Conservation (phyloP, 2,797 vertebrate genomes). For the Sebastes itinus region DNA sequence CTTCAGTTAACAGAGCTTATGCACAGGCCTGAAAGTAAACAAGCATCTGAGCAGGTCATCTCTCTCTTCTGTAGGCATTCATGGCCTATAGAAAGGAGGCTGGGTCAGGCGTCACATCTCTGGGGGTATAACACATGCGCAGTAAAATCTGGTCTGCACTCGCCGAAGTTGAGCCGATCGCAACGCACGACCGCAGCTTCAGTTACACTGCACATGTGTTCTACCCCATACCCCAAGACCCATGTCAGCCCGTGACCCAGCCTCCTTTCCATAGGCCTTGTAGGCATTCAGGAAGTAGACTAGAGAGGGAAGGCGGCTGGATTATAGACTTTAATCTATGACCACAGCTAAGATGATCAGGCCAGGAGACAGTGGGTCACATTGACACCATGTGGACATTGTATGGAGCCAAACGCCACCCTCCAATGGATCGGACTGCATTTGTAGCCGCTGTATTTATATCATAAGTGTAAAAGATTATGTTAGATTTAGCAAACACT, state of each 20-base stretch:
- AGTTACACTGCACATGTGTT: too few species aligned
- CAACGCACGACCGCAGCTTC: too few species aligned
- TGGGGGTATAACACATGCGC: too few species aligned
- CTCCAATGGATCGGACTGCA: background rate
- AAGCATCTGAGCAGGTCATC: constrained; percentile 45
- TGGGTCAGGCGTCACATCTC: too few species aligned
- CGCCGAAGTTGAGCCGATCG: too few species aligned
- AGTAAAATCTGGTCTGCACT: too few species aligned
- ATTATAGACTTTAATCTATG: constrained; percentile 77
- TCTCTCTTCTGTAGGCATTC: constrained; percentile 30
- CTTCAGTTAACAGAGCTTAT: constrained; percentile 26
- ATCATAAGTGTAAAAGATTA: constrained; percentile 38
- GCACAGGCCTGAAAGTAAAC: constrained; percentile 49
- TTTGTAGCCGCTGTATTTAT: background rate
- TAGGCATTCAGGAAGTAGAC: constrained; percentile 44
- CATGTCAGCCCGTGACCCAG: too few species aligned
- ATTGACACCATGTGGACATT: constrained; percentile 14
- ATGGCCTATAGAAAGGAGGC: background rate
- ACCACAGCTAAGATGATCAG: constrained; percentile 60
- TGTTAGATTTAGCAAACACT: constrained; percentile 31
- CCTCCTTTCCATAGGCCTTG: background rate
- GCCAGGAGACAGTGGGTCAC: constrained; percentile 56
- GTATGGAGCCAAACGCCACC: background rate
- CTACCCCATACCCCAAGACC: too few species aligned
- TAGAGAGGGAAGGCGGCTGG: constrained; percentile 50